These are phyloP conservation scores for Drosophila parabipectinata DNA, from an alignment of 1,140 invertebrate genomes.

Conservation along the genomic window DNA sequence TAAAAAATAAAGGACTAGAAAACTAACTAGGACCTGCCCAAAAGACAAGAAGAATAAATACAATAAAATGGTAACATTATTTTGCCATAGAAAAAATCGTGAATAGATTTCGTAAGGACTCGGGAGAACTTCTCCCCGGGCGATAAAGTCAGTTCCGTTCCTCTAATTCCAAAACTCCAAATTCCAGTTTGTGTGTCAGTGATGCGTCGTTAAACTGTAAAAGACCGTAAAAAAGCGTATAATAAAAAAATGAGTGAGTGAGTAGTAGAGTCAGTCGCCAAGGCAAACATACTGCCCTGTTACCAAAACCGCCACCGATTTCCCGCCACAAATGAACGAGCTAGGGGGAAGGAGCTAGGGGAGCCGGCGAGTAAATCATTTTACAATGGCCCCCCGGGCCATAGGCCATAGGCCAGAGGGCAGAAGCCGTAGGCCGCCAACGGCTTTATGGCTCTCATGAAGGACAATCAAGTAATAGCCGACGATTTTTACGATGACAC, in stretches of 20 bases:
- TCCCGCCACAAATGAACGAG: slow-evolving; percentile 54
- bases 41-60: slow-evolving; percentile 52
- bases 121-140: background rate
- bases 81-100: slow-evolving; percentile 64
- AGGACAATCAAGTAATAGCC: slow-evolving; percentile 80
- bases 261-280: slow-evolving; percentile 20
- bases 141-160: background rate
- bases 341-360: background rate
- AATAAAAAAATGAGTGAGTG: slow-evolving; percentile 70
- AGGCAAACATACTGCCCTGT: slow-evolving; percentile 2
- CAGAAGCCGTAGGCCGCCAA: slow-evolving; percentile 50
- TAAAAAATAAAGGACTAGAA: slow-evolving; percentile 22
- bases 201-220: slow-evolving; percentile 81
- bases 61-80: slow-evolving; percentile 63
- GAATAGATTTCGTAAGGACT: slow-evolving; percentile 60
- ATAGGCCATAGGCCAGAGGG: background rate
- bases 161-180: background rate
- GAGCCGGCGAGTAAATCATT: slow-evolving; percentile 73
- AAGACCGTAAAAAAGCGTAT: slow-evolving; percentile 70
- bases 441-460: slow-evolving; percentile 74
- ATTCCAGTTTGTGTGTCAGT: slow-evolving; percentile 62
- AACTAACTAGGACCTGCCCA: slow-evolving; percentile 52
- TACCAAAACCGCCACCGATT: slow-evolving; percentile 8
- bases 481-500: slow-evolving; percentile 79
- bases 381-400: slow-evolving; percentile 53